Evolutionary conservation across 1,140 invertebrate genomes (phyloP), one percentile per base, ranked within the genome.

Genomic region (Pristionchus pacificus): DNA sequence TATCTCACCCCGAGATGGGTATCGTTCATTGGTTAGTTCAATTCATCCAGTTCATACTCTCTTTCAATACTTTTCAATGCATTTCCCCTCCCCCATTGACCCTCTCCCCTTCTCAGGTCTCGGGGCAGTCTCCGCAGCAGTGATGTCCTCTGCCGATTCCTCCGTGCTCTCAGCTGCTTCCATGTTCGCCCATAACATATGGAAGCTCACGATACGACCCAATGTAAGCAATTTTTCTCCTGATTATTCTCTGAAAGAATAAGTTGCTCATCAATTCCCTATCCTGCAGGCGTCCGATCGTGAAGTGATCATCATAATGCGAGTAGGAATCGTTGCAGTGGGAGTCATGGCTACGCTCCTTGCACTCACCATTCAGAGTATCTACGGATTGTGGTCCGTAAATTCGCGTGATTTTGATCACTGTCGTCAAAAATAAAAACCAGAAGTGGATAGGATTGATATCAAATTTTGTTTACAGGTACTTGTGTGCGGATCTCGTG

Each of bases 301-400:
- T 88, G 95, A 98, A 88, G 95, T 98, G 77, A 92, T 98, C 78
- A 95, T 93, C 91, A 93, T 97, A 80, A 97, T 98, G 95, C 88
- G 94, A 77, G 88, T 90, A 0, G 90, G 91, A 60, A 97, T 98
- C 77, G 88, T 95, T 68, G 88, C 94, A n/a, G 93, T 97, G 60
- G 95, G 95, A 2, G 87, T 92, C 38, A 85, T 97, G 65, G 91
- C 82, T 58, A 96, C 93, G 3, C 88, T 92, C 60, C 97, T 98
- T 92, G 95, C 93, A 1, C 88, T 98, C 63, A 93, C 91, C 57
- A 95, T 98, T 78, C 91, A 92, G 70, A 95, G 93, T 64, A 97
- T 98, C 81, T 98, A 98, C 84, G 93, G 92, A 2, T 87, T 98
- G 19, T 98, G 95, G 95, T 66, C n/a, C 13, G 38, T 66, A 10